Base-by-base conservation (phyloP, 2,797 vertebrate species). In the Pseudopleuronectes americanus region DNA sequence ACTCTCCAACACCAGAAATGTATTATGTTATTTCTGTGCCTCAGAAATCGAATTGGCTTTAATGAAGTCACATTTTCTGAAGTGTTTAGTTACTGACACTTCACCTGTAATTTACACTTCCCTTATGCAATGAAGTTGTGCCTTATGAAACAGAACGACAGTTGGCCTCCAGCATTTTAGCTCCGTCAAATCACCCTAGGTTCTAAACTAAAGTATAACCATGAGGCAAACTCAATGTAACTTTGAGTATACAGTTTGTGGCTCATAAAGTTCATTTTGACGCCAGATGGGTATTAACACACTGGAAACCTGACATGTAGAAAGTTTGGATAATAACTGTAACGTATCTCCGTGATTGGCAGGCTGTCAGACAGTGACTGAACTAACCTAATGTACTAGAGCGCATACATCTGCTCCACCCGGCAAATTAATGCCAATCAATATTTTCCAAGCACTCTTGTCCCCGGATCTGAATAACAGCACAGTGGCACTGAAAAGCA, bases 341-440 rank as follows among this genome's bases (percentile, higher is more conserved):
- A 69, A 41, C 60, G 49, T 48, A 23, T 61, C 8, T 57, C 19
- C 43, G 54, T 54, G 51, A 83, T 8, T 63, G 84, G 60, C 68
- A 66, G 71, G 49, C 60, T 75, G 80, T 69, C 74, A 66, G 64
- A 74, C 72, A 64, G 74, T 28, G 54, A 61, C 19, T 81, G 68
- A 84, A 83, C 71, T 31, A 53, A 62, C 57, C 64, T 64, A 70
- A 80, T 59, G 45, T 55, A 36, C 22, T 38, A 69, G 64, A 76
- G 64, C 63, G 26, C 64, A 81, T 66, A 74, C 84, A 87, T 77
- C 87, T 84, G 87, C 26, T 58, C 24, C 72, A 76, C 33, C 14
- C 17, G n/a, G 75, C 55, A 81, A 83, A 87, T 88, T 73, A 84
- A 84, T 76, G 78, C 55, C 81, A 88, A 68, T 83, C 82, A 85